Evolutionary conservation across 2,888 invertebrate species (phyloP).

Genomic region (Fragum whitleyi): DNA sequence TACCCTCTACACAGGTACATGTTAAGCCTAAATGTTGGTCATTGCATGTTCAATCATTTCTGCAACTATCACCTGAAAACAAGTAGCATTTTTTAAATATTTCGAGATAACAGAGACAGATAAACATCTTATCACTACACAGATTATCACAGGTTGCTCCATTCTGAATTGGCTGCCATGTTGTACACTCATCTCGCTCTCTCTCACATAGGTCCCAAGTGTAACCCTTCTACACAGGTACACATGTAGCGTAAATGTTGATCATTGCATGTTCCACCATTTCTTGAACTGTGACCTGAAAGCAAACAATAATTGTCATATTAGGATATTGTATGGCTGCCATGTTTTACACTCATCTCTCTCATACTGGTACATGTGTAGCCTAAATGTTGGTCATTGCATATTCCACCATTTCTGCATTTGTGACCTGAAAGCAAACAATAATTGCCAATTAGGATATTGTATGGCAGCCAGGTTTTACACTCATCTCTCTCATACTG

Average conservation of each 20-base stretch:
- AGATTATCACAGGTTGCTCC: constrained; percentile 43
- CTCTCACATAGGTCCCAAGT: constrained; percentile 52
- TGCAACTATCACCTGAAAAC: no score
- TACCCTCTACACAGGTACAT: constrained; percentile 42
- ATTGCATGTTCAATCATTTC: neutral
- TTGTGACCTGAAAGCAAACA: constrained; percentile 34
- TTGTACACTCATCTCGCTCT: constrained; percentile 48
- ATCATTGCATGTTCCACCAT: constrained; percentile 46
- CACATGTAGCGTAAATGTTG: constrained; percentile 52
- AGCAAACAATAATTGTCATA: neutral
- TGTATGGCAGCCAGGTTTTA: constrained; percentile 20
- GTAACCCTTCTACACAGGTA: constrained; percentile 38
- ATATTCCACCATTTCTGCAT: constrained; percentile 47
- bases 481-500: constrained; percentile 54
- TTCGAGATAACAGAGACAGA: no score
- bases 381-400: constrained; percentile 48
- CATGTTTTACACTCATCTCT: constrained; percentile 47
- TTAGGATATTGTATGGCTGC: constrained; percentile 42
- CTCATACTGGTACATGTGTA: constrained; percentile 46
- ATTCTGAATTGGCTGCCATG: constrained; percentile 46
- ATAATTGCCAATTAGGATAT: no score
- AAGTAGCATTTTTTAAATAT: neutral
- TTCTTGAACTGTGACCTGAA: constrained; percentile 46
- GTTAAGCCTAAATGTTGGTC: constrained; percentile 43
- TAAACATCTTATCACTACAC: constrained; percentile 48